Base-by-base conservation (phyloP, 1,140 invertebrate genomes). In the Lineus longissimus region DNA sequence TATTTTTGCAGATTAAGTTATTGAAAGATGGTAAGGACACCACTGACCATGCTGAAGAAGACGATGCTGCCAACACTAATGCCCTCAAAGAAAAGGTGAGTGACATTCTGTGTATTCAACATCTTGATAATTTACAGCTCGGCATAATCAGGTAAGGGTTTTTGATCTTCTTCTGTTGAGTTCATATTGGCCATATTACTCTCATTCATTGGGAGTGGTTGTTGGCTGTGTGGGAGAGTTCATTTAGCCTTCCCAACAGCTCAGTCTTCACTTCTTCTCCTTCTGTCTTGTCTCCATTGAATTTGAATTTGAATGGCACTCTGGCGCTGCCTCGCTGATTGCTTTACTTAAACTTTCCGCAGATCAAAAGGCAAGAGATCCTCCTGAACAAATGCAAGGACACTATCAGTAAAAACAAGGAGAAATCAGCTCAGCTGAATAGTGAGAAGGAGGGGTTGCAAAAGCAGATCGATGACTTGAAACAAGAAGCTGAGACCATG, bases 321-420 rank as follows among this genome's bases (percentile, higher is more conserved):
- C n/a, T n/a, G n/a, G n/a, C n/a, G n/a, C n/a, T n/a, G n/a, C n/a
- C n/a, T n/a, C n/a, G n/a, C n/a, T n/a, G n/a, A n/a, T n/a, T n/a
- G n/a, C n/a, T n/a, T n/a, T n/a, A n/a, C n/a, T n/a, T n/a, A 51
- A 51, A 6, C 25, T 27, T 55, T 54, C 55, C 63, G 2, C 54
- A 79, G 79, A 70, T 84, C 19, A 82, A 83, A 70, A 73, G 79
- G 55, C 70, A 81, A 30, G 84, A 86, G 59, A 73, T 74, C 23
- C 72, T 85, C 43, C 68, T 84, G 22, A 78, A 75, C 36, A 81
- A 83, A 66, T 84, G 83, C 64, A 85, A 84, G 69, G 84, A 85
- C 55, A 83, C 83, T 2, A 84, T 85, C 43, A 83, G 81, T 56
- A 70, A 62, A 15, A 76, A 78, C 65, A 85, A 84, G 63, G 84